Percentiles rank a stretch among this genome's conserved stretches.
These are phyloP conservation scores for Heliconius himera DNA, from an alignment of 1,140 invertebrate genomes.

Conservation along the genomic window DNA sequence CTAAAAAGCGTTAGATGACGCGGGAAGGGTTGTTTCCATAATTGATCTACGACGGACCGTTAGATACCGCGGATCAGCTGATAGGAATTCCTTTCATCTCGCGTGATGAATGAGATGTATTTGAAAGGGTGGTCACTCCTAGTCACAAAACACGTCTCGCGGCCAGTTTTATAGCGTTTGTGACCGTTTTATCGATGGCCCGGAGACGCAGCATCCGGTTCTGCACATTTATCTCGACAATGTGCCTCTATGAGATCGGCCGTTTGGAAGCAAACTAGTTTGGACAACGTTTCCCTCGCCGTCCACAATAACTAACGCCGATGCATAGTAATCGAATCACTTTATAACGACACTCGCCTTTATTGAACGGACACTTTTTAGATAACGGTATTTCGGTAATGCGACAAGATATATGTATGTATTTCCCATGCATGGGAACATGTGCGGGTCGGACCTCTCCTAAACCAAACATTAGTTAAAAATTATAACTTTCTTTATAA, in stretches of 20 bases:
- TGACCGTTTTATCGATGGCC: conserved; percentile 74
- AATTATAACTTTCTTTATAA: not conserved
- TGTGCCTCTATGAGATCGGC: conserved; percentile 66
- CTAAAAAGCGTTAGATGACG: conserved; percentile 63
- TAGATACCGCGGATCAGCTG: conserved; percentile 69
- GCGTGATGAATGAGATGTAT: conserved; percentile 66
- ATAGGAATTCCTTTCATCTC: conserved; percentile 69
- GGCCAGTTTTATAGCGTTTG: conserved; percentile 68
- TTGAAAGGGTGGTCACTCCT: conserved; percentile 68
- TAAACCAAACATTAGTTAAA: not conserved
- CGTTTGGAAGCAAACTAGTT: conserved; percentile 76
- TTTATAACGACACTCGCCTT: conserved; percentile 66
- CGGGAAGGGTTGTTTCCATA: conserved; percentile 52
- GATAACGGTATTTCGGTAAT: conserved; percentile 43
- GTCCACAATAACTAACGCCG: conserved; percentile 55
- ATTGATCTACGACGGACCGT: conserved; percentile 69
- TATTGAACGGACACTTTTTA: conserved; percentile 66
- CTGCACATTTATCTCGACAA: conserved; percentile 74
- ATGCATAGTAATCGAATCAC: conserved; percentile 73
- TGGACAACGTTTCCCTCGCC: conserved; percentile 63
- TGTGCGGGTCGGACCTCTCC: conserved; percentile 9
- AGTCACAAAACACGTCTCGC: conserved; percentile 68
- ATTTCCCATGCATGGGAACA: conserved; percentile 35
- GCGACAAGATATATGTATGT: conserved; percentile 28
- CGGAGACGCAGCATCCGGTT: conserved; percentile 77